Evolutionary conservation across 2,113 vertebrate species (phyloP).

Genomic region (Euleptes europaea): DNA sequence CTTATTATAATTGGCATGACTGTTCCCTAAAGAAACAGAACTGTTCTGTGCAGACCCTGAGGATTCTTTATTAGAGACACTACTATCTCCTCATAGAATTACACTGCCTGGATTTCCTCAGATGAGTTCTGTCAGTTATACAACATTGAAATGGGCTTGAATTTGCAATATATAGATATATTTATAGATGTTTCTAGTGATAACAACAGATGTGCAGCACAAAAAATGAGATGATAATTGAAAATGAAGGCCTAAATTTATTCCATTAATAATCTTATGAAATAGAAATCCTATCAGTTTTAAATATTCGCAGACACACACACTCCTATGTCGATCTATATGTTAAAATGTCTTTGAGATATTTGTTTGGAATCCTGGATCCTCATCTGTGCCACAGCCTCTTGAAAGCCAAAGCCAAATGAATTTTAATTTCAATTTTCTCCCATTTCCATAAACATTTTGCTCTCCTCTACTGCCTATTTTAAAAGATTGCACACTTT

Average conservation of each 20-base stretch:
- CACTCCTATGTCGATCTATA: not conserved
- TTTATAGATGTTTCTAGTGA: not conserved
- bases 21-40: not conserved
- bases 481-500: conserved; percentile 21
- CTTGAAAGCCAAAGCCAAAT: not conserved
- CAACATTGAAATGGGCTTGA: not conserved
- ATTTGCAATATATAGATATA: not conserved
- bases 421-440: not conserved
- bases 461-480: conserved; percentile 13
- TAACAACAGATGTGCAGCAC: not conserved
- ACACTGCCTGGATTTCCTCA: not conserved
- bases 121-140: not conserved
- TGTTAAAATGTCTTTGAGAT: not conserved
- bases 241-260: not conserved
- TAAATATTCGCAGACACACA: too few species aligned
- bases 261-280: not conserved
- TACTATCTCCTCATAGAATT: not conserved
- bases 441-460: not conserved
- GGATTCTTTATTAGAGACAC: not conserved
- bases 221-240: not conserved
- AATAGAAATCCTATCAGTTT: too few species aligned
- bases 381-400: not conserved
- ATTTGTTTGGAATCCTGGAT: not conserved
- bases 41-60: not conserved
- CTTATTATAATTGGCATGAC: not conserved